phyloP scores from a whole-genome alignment of 2,888 invertebrate genomes.

The Griposia aprilina region DNA sequence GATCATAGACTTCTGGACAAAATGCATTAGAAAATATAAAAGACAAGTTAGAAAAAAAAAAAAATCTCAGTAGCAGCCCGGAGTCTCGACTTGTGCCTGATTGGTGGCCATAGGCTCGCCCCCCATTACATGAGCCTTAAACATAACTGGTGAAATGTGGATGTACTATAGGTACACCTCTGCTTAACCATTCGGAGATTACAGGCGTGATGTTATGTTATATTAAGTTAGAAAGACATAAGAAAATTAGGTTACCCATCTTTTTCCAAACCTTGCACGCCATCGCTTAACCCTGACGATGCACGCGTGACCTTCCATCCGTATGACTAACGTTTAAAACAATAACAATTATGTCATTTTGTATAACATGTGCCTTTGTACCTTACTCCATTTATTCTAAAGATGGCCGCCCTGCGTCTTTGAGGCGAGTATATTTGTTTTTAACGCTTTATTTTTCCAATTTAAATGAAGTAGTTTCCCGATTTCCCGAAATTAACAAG shows the following conservation, averaged over 20 bases:
- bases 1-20: not conserved
- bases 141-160: not conserved
- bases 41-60: not conserved
- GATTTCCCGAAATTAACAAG: too few species aligned
- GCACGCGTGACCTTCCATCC: conserved; percentile 53
- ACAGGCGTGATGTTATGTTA: not conserved
- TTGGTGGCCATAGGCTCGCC: not conserved
- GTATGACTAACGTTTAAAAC: conserved; percentile 59
- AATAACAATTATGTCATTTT: conserved; percentile 60
- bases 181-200: not conserved
- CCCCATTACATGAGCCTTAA: not conserved
- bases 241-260: conserved; percentile 31
- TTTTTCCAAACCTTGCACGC: conserved; percentile 26
- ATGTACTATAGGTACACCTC: not conserved
- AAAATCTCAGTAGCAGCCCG: not conserved
- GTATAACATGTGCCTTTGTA: conserved; percentile 49
- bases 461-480: too few species aligned
- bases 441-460: not conserved
- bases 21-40: not conserved
- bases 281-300: conserved; percentile 52
- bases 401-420: conserved; percentile 28
- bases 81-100: not conserved
- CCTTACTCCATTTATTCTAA: conserved; percentile 25
- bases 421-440: not conserved
- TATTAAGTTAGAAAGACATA: not conserved